A percentile compares a stretch with the other conserved stretches of the same genome.
phyloP scores from a whole-genome alignment of 64 coral and sea anemone species.

The Pachyseris speciosa region DNA sequence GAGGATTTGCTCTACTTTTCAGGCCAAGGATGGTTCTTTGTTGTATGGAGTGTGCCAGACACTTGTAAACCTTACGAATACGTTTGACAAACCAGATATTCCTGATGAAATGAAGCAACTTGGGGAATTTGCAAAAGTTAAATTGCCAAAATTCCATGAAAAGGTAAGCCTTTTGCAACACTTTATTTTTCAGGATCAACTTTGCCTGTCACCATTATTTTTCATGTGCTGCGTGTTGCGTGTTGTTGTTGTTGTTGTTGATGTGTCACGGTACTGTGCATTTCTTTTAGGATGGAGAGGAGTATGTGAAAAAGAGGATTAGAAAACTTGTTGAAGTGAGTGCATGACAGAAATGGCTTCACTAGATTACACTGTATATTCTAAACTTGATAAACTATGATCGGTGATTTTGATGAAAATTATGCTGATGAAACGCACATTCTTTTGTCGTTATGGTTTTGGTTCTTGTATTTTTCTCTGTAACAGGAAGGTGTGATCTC shows the following conservation, averaged over 20 bases:
- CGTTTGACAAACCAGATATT: slow-evolving; percentile 91
- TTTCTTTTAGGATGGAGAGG: slow-evolving; percentile 82
- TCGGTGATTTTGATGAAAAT: too few species aligned
- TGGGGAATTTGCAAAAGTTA: slow-evolving; percentile 95
- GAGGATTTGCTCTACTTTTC: slow-evolving; percentile 25
- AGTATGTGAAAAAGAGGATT: slow-evolving; percentile 90
- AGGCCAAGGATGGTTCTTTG: slow-evolving; percentile 84
- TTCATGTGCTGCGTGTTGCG: background rate
- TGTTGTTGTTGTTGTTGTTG: too few species aligned
- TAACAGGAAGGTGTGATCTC: slow-evolving; percentile 81
- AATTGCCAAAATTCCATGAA: slow-evolving; percentile 87
- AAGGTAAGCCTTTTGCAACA: slow-evolving; percentile 59
- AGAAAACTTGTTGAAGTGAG: slow-evolving; percentile 86
- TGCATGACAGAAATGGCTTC: too few species aligned
- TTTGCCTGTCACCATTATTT: background rate
- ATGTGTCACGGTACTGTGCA: too few species aligned
- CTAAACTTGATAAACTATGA: too few species aligned
- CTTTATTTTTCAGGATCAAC: background rate
- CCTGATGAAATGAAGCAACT: slow-evolving; percentile 98
- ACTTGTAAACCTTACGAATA: slow-evolving; percentile 94
- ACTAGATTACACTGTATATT: too few species aligned
- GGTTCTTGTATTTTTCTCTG: background rate
- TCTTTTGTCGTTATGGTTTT: too few species aligned
- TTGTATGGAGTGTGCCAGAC: slow-evolving; percentile 98
- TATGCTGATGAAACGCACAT: too few species aligned